phyloP scores from a whole-genome alignment of 2,113 vertebrate species.

The Dascyllus trimaculatus region DNA sequence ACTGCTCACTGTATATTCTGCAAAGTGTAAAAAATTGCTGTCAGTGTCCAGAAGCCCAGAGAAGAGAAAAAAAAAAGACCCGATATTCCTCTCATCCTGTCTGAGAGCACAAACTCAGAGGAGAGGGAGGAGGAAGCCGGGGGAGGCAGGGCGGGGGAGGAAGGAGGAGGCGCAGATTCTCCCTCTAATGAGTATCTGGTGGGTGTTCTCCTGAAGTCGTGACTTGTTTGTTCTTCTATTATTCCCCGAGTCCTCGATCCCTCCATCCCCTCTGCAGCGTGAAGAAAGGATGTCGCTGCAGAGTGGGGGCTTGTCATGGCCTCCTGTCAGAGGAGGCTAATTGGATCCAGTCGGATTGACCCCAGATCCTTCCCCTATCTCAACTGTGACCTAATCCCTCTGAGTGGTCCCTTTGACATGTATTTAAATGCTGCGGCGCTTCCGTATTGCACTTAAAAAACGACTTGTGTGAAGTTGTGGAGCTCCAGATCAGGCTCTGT shows the following conservation, averaged over 20 bases:
- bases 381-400: conserved; percentile 70
- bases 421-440: conserved; percentile 60
- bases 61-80: conserved; percentile 29
- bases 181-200: conserved; percentile 81
- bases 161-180: conserved; percentile 56
- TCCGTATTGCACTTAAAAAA: conserved; percentile 36
- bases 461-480: conserved; percentile 45
- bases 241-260: conserved; percentile 61
- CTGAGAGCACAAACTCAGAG: conserved; percentile 41
- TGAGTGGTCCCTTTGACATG: conserved; percentile 48
- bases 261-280: conserved; percentile 29
- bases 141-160: conserved; percentile 8
- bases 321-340: conserved; percentile 69
- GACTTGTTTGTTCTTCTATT: conserved; percentile 84
- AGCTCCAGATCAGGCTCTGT: conserved; percentile 36
- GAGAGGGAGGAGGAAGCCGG: conserved; percentile 11
- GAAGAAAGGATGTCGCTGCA: conserved; percentile 44
- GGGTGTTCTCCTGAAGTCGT: conserved; percentile 80
- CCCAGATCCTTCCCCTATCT: conserved; percentile 55
- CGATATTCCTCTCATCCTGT: conserved; percentile 52
- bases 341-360: conserved; percentile 80
- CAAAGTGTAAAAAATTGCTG: conserved; percentile 57
- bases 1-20: conserved; percentile 49
- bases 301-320: conserved; percentile 55
- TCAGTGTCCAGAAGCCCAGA: conserved; percentile 51